Evolutionary conservation across 1,140 invertebrate genomes (phyloP), one percentile per base, ranked within the genome.

Genomic region (Musca domestica): DNA sequence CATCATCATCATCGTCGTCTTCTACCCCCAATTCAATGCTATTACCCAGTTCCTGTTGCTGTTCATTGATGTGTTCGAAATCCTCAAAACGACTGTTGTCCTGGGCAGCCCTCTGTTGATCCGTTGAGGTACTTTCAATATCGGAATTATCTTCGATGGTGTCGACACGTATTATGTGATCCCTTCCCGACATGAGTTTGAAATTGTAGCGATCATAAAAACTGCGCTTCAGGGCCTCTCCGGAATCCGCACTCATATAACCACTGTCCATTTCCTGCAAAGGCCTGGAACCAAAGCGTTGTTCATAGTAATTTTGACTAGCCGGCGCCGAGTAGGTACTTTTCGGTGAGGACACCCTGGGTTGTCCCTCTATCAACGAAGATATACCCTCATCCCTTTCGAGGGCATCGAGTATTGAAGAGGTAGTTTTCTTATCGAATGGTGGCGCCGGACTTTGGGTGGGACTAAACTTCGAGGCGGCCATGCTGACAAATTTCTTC

Each of bases 171-270:
- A 80, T 80, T n/a, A 81, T 70, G 68, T 73, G 75, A 1, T 78
- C 75, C 0, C 76, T 70, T 12, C 74, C 76, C 0, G 70, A 69
- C 25, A 76, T 70, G 69, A 76, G 72, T 70, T 78, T 81, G 17
- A 81, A 81, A 68, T 81, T 81, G 67, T 80, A 81, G 2, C 80
- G 69, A 74, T 81, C 80, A 64, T 81, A 81, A 58, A 78, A 74
- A 25, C 76, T 77, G 5, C 80, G 74, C 22, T 80, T 80, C 64
- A 80, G 74, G 22, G 76, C 66, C 73, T 86, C 85, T 48, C 86
- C 89, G 2, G 90, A 92, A 71, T 92, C 90, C 22, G 89, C 90
- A 74, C 91, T 93, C 27, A 93, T 83, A 74, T 92, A 92, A 4
- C 91, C 91, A 6, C 90, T 91, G 76, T 90, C 89, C 64, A 78